Conservation (phyloP, 2,888 invertebrate genomes). For the Megamerina dolium region DNA sequence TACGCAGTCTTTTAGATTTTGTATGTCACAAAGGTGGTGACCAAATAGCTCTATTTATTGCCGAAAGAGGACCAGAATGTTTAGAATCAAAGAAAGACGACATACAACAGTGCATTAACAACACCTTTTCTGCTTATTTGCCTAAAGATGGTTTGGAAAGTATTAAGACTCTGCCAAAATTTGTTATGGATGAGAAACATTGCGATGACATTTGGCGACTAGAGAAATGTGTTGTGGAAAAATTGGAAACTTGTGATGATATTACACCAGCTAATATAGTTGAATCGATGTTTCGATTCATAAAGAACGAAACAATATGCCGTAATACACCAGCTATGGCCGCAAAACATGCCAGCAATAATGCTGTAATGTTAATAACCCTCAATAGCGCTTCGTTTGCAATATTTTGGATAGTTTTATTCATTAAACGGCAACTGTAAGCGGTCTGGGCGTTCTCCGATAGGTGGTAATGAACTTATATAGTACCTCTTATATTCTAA, state of each 20-base stretch:
- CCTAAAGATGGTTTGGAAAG: conserved; percentile 48
- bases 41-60: conserved; percentile 74
- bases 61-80: conserved; percentile 76
- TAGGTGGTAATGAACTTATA: too few relatives aligned
- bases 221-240: conserved; percentile 38
- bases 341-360: conserved; percentile 1
- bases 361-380: too few relatives aligned
- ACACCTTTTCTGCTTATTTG: conserved; percentile 54
- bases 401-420: too few relatives aligned
- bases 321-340: conserved; percentile 22
- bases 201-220: conserved; percentile 40
- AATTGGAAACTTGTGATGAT: conserved; percentile 37
- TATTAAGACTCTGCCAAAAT: conserved; percentile 53
- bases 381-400: too few relatives aligned
- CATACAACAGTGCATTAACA: conserved; percentile 60
- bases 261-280: conserved; percentile 44
- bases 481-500: too few relatives aligned
- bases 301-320: conserved; percentile 42
- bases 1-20: conserved; percentile 65
- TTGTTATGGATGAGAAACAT: conserved; percentile 56
- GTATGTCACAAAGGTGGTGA: conserved; percentile 76
- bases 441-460: too few relatives aligned
- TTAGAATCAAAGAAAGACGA: conserved; percentile 56
- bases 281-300: conserved; percentile 45
- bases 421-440: too few relatives aligned